Evolutionary conservation across 2,113 vertebrate genomes (phyloP).

Genomic region (Anser brachyrhynchus): DNA sequence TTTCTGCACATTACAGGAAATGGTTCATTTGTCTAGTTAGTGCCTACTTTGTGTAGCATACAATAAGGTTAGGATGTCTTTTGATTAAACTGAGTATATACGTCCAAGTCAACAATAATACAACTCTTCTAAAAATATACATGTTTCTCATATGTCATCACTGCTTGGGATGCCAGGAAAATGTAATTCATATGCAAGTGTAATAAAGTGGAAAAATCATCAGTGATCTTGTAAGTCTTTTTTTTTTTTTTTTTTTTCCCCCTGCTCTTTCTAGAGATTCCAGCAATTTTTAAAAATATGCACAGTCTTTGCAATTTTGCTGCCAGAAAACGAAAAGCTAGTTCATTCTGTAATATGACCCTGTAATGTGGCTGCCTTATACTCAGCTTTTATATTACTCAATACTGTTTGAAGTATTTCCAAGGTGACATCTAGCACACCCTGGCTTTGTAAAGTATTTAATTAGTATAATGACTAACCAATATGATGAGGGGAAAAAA

Average conservation of each 20-base stretch:
- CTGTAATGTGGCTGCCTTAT: conserved; percentile 8
- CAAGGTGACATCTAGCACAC: conserved; percentile 56
- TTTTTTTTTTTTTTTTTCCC: neutral
- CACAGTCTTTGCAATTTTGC: conserved; percentile 40
- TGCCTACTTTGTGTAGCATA: conserved; percentile 10
- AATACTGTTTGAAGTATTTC: conserved; percentile 54
- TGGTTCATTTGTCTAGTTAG: conserved; percentile 36
- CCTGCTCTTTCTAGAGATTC: conserved; percentile 45
- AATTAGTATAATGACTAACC: conserved; percentile 67
- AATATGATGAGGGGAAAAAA: conserved; percentile 38
- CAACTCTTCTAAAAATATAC: conserved; percentile 58
- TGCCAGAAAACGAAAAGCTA: conserved; percentile 50
- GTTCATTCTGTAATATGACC: conserved; percentile 30
- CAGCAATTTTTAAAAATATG: conserved; percentile 31
- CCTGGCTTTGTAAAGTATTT: conserved; percentile 54
- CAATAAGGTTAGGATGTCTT: neutral
- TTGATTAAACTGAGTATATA: conserved; percentile 44
- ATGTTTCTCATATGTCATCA: conserved; percentile 29
- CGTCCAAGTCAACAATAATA: conserved; percentile 39
- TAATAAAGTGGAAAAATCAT: conserved; percentile 55
- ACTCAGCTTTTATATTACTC: conserved; percentile 43
- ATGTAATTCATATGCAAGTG: conserved; percentile 28
- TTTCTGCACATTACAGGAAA: conserved; percentile 51
- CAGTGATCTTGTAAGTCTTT: neutral
- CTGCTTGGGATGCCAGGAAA: conserved; percentile 43